Evolutionary conservation across 64 coral and sea anemone genomes (phyloP).

Genomic region (Actinia tenebrosa): DNA sequence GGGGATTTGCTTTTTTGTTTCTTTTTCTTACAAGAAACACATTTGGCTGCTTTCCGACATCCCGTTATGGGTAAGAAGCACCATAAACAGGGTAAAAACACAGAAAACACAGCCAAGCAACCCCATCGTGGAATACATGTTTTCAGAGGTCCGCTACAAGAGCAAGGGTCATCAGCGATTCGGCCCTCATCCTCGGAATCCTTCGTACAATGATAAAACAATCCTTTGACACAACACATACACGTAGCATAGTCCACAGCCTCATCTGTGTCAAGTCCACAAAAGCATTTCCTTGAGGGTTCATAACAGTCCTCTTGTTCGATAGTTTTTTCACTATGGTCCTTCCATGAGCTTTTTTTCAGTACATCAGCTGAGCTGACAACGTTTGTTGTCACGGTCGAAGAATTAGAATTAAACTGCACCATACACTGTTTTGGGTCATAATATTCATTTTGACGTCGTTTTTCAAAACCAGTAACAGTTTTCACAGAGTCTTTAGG

Average conservation of each 20-base stretch:
- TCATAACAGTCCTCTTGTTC: neutral
- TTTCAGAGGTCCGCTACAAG: constrained; percentile 75
- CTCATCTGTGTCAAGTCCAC: constrained; percentile 67
- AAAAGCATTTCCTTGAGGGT: constrained; percentile 18
- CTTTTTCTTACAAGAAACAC: constrained; percentile 36
- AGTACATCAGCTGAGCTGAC: neutral
- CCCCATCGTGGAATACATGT: constrained; percentile 90
- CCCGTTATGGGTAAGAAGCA: constrained; percentile 80
- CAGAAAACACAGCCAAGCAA: constrained; percentile 66
- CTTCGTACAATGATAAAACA: constrained; percentile 98
- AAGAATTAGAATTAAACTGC: constrained; percentile 46
- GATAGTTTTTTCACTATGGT: neutral
- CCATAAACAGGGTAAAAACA: constrained; percentile 81
- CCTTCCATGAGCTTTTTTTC: neutral
- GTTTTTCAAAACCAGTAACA: constrained; percentile 53
- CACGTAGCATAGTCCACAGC: constrained; percentile 91
- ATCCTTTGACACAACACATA: constrained; percentile 91
- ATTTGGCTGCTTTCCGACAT: constrained; percentile 66
- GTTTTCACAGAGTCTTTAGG: constrained; percentile 22
- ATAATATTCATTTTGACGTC: constrained; percentile 59
- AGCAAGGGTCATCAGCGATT: constrained; percentile 88
- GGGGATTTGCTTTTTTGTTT: constrained; percentile 36
- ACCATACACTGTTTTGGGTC: constrained; percentile 69
- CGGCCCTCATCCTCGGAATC: constrained; percentile 78
- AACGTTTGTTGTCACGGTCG: constrained; percentile 55